Base-by-base conservation (phyloP, 2,113 vertebrate species). In the Zapus hudsonius region DNA sequence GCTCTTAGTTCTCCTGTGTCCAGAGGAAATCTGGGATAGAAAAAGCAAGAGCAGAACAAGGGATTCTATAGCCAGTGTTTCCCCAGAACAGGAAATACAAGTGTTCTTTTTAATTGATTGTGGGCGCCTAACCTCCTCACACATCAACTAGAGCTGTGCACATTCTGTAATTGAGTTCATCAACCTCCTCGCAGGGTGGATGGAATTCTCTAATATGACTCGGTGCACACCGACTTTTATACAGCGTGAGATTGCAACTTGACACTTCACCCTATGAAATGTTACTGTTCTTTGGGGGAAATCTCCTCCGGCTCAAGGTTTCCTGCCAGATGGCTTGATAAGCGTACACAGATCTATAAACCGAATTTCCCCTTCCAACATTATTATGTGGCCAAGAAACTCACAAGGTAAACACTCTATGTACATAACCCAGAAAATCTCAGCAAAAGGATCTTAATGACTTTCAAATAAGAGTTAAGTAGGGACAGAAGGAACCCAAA, bases 181-280 rank as follows among this genome's bases (percentile, higher is more conserved):
- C 70, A 94, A 19, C 23, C 66, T 96, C 59, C 25, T 38, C 72
- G 38, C 76, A 0, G 19, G 33, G 12, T 0, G 0, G 36, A 89
- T 87, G 66, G 31, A 67, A 52, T 17, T 90, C 63, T 67, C 55
- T 83, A 89, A 52, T n/a, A 57, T 20, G 42, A 61, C 55, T 87
- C 96, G 1, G 1, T 52, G 92, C 90, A 81, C 23, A 25, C 4
- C 27, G 67, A 92, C 20, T 76, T 95, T 36, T 91, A 84, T 36
- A 52, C 27, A 42, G 8, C 15, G 22, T 19, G 42, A 93, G n/a
- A 67, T 91, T 74, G 66, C 84, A 94, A 79, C 63, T 78, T 93
- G 95, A 95, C 90, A 94, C 90, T 85, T 97, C 84, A 93, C 89
- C 91, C 76, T 94, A 94, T 87, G 83, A 83, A 90, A 93, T 64